phyloP scores from a whole-genome alignment of 1,140 invertebrate species.

The Drosophila kohkoa region DNA sequence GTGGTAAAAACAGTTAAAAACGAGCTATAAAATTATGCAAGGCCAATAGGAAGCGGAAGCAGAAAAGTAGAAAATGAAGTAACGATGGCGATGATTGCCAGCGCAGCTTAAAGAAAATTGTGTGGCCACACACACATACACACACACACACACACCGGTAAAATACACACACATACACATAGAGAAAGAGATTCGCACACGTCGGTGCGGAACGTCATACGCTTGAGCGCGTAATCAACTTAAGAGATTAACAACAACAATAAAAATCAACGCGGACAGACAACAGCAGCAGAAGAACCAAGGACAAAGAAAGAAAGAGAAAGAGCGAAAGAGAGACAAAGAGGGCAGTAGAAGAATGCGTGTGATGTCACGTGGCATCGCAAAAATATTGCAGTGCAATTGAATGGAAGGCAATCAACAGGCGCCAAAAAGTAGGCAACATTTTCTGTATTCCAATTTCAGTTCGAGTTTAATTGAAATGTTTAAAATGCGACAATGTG shows the following conservation, averaged over 20 bases:
- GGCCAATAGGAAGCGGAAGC: conserved; percentile 20
- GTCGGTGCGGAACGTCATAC: neutral
- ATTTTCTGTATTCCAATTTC: conserved; percentile 23
- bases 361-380: neutral
- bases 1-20: conserved; percentile 22
- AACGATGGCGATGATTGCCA: conserved; percentile 39
- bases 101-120: conserved; percentile 26
- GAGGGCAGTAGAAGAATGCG: neutral
- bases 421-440: conserved; percentile 47
- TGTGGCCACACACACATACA: conserved; percentile 17
- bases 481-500: conserved; percentile 66
- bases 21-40: conserved; percentile 40
- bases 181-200: neutral
- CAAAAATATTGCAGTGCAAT: conserved; percentile 42
- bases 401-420: conserved; percentile 61
- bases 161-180: neutral
- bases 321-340: neutral
- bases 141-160: neutral
- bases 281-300: neutral
- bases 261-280: conserved; percentile 33
- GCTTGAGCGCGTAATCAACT: conserved; percentile 39
- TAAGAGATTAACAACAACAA: conserved; percentile 54
- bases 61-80: conserved; percentile 23
- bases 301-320: neutral
- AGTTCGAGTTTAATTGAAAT: conserved; percentile 66